Evolutionary conservation across 2,888 invertebrate species (phyloP).

Genomic region (Phytoseiulus persimilis): DNA sequence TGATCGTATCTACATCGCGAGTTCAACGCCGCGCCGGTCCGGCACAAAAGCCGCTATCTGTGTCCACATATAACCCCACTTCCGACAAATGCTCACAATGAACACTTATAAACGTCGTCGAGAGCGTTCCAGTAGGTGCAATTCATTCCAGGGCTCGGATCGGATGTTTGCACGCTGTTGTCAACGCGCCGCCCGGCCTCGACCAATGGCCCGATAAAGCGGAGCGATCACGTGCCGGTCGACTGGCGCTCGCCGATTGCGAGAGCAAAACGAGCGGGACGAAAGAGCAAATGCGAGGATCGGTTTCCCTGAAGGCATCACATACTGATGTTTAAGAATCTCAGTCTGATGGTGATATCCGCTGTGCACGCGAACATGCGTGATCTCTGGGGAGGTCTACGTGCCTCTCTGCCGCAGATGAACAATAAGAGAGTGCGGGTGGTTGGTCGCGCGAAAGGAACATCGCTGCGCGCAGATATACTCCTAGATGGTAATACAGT

Average conservation of each 20-base stretch:
- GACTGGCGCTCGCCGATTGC: too few relatives aligned
- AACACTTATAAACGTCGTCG: neutral
- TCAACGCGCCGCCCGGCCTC: too few relatives aligned
- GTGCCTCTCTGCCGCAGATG: neutral
- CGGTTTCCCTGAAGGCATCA: neutral
- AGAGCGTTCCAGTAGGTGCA: too few relatives aligned
- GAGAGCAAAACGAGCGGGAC: neutral
- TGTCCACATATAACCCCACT: neutral
- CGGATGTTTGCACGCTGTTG: too few relatives aligned
- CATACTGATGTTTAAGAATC: neutral
- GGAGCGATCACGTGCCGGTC: too few relatives aligned
- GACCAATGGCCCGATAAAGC: too few relatives aligned
- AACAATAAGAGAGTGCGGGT: neutral
- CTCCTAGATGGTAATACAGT: neutral
- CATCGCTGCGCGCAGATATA: neutral
- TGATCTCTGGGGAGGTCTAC: neutral
- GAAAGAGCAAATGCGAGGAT: neutral
- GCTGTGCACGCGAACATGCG: conserved; percentile 5
- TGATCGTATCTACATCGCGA: neutral
- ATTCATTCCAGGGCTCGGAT: too few relatives aligned
- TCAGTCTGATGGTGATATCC: neutral
- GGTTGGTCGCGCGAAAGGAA: neutral
- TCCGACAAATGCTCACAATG: neutral
- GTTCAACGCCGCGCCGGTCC: neutral
- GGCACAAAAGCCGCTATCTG: neutral